These are phyloP conservation scores for Phortica magna DNA, from an alignment of 2,888 invertebrate species.

Conservation along the genomic window DNA sequence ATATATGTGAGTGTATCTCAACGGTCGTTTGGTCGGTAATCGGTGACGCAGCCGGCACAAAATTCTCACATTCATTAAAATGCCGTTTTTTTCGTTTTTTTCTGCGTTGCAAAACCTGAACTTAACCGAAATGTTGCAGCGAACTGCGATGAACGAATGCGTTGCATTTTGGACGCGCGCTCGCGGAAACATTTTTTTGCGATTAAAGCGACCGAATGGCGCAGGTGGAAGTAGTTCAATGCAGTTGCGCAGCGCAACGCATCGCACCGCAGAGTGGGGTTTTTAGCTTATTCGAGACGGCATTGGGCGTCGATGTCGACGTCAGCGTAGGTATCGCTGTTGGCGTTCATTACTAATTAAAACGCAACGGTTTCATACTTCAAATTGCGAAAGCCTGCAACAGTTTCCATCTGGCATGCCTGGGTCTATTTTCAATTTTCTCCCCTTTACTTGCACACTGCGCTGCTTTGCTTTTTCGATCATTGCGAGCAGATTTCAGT, in stretches of 20 bases:
- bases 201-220: conserved; percentile 19
- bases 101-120: background rate
- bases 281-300: no score
- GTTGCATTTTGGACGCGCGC: background rate
- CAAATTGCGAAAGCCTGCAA: background rate
- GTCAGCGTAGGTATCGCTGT: background rate
- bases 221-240: background rate
- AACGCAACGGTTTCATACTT: conserved; percentile 6
- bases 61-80: conserved; percentile 68
- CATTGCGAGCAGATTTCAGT: conserved; percentile 18
- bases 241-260: background rate
- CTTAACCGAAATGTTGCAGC: background rate
- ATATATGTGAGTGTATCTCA: conserved; percentile 10
- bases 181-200: conserved; percentile 25
- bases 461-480: background rate
- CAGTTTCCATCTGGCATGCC: background rate
- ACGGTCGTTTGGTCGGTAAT: conserved; percentile 59
- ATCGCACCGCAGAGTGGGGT: background rate
- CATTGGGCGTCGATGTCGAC: no score
- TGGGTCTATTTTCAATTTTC: background rate
- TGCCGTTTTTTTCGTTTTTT: background rate
- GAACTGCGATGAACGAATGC: no score
- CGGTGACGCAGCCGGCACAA: conserved; percentile 12
- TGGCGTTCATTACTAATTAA: conserved; percentile 33
- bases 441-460: background rate